Percentiles rank a stretch among this genome's conserved stretches.
These are phyloP conservation scores for Eilema griseolum DNA, from an alignment of 2,888 invertebrate genomes.

Conservation along the genomic window DNA sequence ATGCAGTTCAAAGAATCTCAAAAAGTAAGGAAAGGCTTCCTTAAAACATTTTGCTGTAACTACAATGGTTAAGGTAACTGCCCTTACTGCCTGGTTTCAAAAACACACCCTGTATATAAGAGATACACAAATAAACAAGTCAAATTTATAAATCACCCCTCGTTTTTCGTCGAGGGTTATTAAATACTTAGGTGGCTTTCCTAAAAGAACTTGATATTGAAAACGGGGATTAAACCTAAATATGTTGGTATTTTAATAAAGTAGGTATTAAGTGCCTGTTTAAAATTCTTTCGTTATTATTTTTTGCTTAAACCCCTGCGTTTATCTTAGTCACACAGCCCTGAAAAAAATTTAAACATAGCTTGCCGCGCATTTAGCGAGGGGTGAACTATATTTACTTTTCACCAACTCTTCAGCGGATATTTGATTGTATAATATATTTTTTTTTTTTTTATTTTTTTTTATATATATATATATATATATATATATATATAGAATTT, in stretches of 20 bases:
- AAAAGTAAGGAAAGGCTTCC: no score
- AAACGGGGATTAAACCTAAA: neutral
- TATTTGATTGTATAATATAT: neutral
- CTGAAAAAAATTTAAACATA: neutral
- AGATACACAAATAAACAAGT: no score
- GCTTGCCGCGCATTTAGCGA: neutral
- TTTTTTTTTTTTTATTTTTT: neutral
- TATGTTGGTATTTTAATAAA: conserved; percentile 5
- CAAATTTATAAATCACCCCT: no score
- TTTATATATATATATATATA: no score
- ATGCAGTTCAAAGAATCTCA: no score
- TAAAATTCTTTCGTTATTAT: neutral
- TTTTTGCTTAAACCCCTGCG: neutral
- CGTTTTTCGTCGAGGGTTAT: neutral
- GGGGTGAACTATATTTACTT: neutral
- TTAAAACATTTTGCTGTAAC: no score
- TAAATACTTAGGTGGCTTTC: neutral
- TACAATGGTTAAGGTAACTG: no score
- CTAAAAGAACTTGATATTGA: neutral
- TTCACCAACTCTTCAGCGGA: neutral
- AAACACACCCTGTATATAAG: no score
- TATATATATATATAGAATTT: no score
- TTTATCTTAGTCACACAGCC: neutral
- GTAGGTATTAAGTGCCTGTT: conserved; percentile 1
- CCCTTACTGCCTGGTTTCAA: no score